Evolutionary conservation across 2,888 invertebrate genomes (phyloP), one percentile per base, ranked within the genome.

Genomic region (Heliothis peltigera): DNA sequence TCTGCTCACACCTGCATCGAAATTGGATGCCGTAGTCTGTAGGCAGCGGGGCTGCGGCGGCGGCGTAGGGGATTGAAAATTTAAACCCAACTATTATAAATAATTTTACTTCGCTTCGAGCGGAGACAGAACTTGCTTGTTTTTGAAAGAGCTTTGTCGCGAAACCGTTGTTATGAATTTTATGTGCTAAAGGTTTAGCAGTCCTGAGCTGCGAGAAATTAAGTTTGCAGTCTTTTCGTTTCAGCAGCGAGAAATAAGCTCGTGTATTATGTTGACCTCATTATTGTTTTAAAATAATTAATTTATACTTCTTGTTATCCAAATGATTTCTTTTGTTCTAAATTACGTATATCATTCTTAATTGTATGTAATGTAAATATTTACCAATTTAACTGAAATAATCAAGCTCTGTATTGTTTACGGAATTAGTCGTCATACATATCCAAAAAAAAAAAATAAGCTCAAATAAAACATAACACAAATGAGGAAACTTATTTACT

Each of bases 1-100:
- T 59, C 54, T 47, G 64, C 67, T 65, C 60, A 61, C 72, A 76
- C 76, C 72, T 75, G 75, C 68, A 68, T 59, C 39, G 63, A 63
- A 76, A 76, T 76, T 76, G 72, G 69, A 73, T 44, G 49, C 69
- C 56, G 47, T 44, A 19, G 59, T 47, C 43, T 46, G 52, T 35
- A 43, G 25, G 25, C 59, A 48, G 44, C 3, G 12, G 17, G 25
- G 53, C 5, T 21, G 25, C 59, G 43, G 44, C 3, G 12, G 17
- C 42, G 53, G 12, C 46, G 73, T 46, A 21, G 19, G 47, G 56
- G 46, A 74, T 69, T 47, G 57, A 58, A 73, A 69, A 64, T 73
- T 69, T 60, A 69, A 74, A 48, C 32, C 21, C 2, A 43, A 49
- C 69, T 48, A n/a, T n/a, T n/a, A n/a, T n/a, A n/a, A n/a, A n/a